phyloP scores from a whole-genome alignment of 2,797 vertebrate genomes.

The Neomorphus geoffroyi region DNA sequence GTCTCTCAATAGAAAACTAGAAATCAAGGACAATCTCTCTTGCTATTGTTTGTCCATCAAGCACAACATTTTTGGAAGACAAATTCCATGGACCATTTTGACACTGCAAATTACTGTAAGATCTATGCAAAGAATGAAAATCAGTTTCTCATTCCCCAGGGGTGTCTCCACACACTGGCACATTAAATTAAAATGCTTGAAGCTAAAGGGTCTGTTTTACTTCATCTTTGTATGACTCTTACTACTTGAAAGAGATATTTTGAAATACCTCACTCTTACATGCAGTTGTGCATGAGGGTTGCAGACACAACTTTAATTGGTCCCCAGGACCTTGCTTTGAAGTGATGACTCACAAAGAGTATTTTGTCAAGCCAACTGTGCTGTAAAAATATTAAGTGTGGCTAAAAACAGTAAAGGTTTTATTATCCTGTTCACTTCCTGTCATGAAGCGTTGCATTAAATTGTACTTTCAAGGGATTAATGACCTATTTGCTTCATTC shows the following conservation, averaged over 20 bases:
- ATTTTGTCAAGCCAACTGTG: slow-evolving; percentile 74
- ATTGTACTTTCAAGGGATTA: slow-evolving; percentile 76
- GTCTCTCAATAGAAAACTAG: background rate
- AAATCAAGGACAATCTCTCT: background rate
- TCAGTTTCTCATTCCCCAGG: slow-evolving; percentile 19
- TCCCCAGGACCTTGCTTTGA: slow-evolving; percentile 74
- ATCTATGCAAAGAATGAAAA: slow-evolving; percentile 39
- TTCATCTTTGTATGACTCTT: background rate
- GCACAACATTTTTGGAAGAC: background rate
- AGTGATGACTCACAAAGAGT: slow-evolving; percentile 76
- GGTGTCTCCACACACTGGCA: background rate
- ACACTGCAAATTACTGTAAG: background rate
- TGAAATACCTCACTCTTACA: slow-evolving; percentile 24
- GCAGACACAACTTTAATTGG: slow-evolving; percentile 67
- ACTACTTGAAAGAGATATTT: slow-evolving; percentile 47
- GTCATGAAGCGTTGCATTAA: slow-evolving; percentile 76
- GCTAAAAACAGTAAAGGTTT: slow-evolving; percentile 76
- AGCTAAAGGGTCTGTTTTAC: slow-evolving; percentile 13
- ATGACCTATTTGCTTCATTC: slow-evolving; percentile 66
- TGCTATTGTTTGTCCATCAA: background rate
- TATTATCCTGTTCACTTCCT: slow-evolving; percentile 79
- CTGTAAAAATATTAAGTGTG: slow-evolving; percentile 78
- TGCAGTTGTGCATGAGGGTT: slow-evolving; percentile 40
- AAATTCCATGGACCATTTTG: background rate
- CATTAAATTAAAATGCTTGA: slow-evolving; percentile 14